Percentiles rank a stretch among this genome's conserved stretches.
phyloP scores from a whole-genome alignment of 2,113 vertebrate species.

The Chloroceryle aenea region DNA sequence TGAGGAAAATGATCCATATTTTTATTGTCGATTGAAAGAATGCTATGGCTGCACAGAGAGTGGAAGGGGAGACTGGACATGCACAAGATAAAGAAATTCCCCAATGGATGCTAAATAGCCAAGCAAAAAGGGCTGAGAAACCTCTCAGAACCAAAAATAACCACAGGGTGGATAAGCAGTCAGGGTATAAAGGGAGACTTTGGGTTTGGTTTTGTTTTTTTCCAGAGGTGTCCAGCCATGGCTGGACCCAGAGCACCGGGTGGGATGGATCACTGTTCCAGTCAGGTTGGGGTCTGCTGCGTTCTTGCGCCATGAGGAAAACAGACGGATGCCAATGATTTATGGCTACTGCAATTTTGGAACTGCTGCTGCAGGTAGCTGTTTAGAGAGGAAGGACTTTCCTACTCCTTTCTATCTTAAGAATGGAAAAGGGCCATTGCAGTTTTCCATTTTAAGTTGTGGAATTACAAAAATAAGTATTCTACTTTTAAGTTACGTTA shows the following conservation, averaged over 20 bases:
- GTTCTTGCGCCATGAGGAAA: neutral
- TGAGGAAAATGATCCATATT: neutral
- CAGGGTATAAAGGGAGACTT: neutral
- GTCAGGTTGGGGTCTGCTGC: neutral
- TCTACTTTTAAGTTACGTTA: neutral
- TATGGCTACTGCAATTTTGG: neutral
- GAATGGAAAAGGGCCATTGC: neutral
- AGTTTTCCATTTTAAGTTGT: neutral
- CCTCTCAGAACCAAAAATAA: neutral
- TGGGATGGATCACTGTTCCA: neutral
- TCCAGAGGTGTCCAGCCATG: neutral
- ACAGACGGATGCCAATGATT: neutral
- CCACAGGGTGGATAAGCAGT: neutral
- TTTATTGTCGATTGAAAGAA: neutral
- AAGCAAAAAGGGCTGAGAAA: neutral
- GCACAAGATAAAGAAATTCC: neutral
- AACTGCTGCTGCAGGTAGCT: neutral
- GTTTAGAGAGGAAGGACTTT: neutral
- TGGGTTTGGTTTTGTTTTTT: neutral
- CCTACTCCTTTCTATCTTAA: neutral
- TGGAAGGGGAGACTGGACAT: neutral
- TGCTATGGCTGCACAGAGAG: neutral
- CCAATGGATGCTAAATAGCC: neutral
- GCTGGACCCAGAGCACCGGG: neutral
- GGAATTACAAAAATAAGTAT: neutral